Conservation (phyloP, 2,797 vertebrate species). For the Eutrigla gurnardus region DNA sequence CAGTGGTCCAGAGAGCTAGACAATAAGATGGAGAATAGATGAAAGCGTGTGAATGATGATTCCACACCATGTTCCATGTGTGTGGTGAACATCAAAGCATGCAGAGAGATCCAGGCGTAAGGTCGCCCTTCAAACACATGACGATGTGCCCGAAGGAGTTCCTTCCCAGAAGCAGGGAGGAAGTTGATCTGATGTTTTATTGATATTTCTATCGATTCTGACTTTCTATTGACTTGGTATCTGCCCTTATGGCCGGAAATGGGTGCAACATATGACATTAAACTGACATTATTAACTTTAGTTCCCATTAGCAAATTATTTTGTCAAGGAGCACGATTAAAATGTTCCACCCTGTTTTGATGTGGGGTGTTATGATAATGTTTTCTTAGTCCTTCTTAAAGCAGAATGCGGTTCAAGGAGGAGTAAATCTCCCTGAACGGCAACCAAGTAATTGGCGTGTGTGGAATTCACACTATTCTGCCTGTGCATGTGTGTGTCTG, state of each 20-base stretch:
- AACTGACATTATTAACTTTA: slow-evolving; percentile 15
- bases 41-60: slow-evolving; percentile 48
- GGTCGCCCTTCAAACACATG: slow-evolving; percentile 45
- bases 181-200: slow-evolving; percentile 52
- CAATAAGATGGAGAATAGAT: slow-evolving; percentile 41
- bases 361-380: slow-evolving; percentile 71
- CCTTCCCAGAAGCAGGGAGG: slow-evolving; percentile 53
- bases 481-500: slow-evolving; percentile 26
- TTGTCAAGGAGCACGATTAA: slow-evolving; percentile 16
- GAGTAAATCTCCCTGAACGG: slow-evolving; percentile 38
- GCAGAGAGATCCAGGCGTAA: slow-evolving; percentile 22
- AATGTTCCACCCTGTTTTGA: slow-evolving; percentile 53
- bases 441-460: slow-evolving; percentile 57
- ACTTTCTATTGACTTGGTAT: slow-evolving; percentile 8
- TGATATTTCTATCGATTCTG: slow-evolving; percentile 55
- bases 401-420: no score
- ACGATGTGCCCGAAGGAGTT: slow-evolving; percentile 53
- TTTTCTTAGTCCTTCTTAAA: slow-evolving; percentile 40
- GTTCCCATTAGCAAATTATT: slow-evolving; percentile 7
- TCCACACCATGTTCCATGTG: slow-evolving; percentile 12
- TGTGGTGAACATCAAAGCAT: slow-evolving; percentile 61
- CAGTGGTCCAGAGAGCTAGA: slow-evolving; percentile 50
- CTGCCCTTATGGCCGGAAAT: slow-evolving; percentile 35
- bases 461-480: slow-evolving; percentile 62
- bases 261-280: slow-evolving; percentile 47